These are phyloP conservation scores for Numenius arquata DNA, from an alignment of 2,113 vertebrate species.

Conservation along the genomic window DNA sequence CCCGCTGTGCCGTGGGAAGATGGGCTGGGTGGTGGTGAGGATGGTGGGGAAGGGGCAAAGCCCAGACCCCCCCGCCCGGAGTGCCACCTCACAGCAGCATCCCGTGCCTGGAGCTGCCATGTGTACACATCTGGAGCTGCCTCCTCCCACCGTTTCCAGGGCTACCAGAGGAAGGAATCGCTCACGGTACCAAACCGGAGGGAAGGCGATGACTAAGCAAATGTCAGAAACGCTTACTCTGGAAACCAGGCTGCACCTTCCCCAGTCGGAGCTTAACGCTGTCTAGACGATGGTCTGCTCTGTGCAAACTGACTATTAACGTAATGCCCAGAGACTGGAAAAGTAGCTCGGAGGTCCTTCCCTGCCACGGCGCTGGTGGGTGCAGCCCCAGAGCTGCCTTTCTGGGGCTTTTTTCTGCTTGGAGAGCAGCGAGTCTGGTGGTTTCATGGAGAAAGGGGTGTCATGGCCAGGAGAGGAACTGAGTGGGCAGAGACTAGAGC, in stretches of 20 bases:
- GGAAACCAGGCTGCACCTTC: neutral
- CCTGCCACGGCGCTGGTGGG: accelerated
- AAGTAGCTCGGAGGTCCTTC: neutral
- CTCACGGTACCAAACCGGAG: neutral
- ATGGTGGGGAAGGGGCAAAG: neutral
- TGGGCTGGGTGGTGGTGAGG: accelerated
- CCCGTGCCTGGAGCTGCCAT: neutral
- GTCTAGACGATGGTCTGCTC: neutral
- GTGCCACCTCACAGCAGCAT: neutral
- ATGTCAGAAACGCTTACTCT: neutral
- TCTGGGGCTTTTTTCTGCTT: neutral
- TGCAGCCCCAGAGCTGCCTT: neutral
- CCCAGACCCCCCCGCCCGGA: accelerated
- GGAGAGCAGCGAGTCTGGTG: accelerated
- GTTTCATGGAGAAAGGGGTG: too few relatives aligned
- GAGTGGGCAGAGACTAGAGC: neutral
- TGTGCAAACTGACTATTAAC: neutral
- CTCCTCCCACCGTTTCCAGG: neutral
- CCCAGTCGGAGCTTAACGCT: neutral
- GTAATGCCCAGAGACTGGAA: neutral
- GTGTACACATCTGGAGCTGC: neutral
- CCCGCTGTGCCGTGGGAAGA: neutral
- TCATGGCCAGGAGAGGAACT: neutral
- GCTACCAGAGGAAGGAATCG: neutral
- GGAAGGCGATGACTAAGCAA: conserved; percentile 26